phyloP scores from a whole-genome alignment of 1,140 invertebrate genomes.

The Apocrypta bakeri region DNA sequence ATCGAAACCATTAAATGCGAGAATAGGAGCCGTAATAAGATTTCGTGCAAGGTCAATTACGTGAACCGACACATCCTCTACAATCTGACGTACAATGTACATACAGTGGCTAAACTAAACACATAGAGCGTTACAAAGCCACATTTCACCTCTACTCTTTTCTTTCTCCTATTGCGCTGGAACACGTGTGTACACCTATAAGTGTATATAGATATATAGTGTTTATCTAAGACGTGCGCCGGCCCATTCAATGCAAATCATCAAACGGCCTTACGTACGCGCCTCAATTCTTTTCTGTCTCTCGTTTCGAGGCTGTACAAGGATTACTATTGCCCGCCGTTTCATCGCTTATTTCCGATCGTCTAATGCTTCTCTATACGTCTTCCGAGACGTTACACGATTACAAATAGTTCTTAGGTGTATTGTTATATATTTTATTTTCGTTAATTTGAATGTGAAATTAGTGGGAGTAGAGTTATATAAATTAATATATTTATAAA shows the following conservation, averaged over 20 bases:
- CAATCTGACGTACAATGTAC: not conserved
- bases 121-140: not conserved
- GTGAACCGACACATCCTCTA: conserved; percentile 3
- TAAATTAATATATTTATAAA: too few relatives aligned
- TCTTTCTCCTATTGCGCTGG: not conserved
- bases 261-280: not conserved
- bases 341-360: too few relatives aligned
- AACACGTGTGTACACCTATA: too few relatives aligned
- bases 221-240: not conserved
- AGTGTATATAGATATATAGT: not conserved
- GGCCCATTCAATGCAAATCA: conserved; percentile 20
- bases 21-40: not conserved
- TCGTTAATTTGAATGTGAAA: too few relatives aligned
- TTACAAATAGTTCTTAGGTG: too few relatives aligned
- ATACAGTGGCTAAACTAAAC: not conserved
- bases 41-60: conserved; percentile 44
- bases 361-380: too few relatives aligned
- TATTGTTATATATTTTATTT: too few relatives aligned
- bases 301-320: not conserved
- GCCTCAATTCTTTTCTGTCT: not conserved
- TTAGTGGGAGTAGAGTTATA: too few relatives aligned
- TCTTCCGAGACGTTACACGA: too few relatives aligned
- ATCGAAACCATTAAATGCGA: too few relatives aligned
- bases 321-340: not conserved
- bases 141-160: not conserved